These are phyloP conservation scores for Orthosia cruda DNA, from an alignment of 2,888 invertebrate genomes.

Conservation along the genomic window DNA sequence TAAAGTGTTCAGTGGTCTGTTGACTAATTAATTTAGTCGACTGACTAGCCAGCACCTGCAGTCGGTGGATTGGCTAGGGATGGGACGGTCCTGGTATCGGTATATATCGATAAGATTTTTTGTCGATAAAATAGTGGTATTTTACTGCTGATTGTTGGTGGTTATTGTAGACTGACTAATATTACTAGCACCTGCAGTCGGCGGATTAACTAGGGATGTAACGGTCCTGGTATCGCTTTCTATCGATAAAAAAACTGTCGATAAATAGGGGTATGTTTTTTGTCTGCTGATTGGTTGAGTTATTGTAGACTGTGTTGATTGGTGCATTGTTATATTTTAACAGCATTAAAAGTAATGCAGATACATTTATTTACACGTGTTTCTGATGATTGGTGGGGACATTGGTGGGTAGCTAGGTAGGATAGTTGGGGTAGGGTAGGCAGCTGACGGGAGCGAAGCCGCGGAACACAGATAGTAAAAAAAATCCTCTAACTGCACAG, in stretches of 20 bases:
- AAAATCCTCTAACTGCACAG: too few relatives aligned
- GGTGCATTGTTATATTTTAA: constrained; percentile 19
- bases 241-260: constrained; percentile 31
- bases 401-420: too few relatives aligned
- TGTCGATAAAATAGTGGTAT: neutral
- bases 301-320: constrained; percentile 29
- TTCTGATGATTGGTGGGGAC: too few relatives aligned
- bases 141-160: neutral
- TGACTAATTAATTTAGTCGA: constrained; percentile 76
- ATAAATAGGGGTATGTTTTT: constrained; percentile 14
- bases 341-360: neutral
- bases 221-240: constrained; percentile 27
- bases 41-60: constrained; percentile 70
- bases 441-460: too few relatives aligned
- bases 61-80: constrained; percentile 67
- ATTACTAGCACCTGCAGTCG: constrained; percentile 63
- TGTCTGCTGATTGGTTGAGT: constrained; percentile 15
- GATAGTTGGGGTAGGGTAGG: too few relatives aligned
- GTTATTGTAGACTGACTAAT: neutral
- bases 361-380: neutral
- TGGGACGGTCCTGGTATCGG: constrained; percentile 41
- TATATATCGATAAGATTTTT: constrained; percentile 35
- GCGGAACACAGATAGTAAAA: too few relatives aligned
- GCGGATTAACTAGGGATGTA: constrained; percentile 67
- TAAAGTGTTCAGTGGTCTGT: constrained; percentile 71